Percentiles rank a stretch among this genome's conserved stretches.
Evolutionary conservation across 1,140 invertebrate species (phyloP).

Genomic region (Galleria mellonella): DNA sequence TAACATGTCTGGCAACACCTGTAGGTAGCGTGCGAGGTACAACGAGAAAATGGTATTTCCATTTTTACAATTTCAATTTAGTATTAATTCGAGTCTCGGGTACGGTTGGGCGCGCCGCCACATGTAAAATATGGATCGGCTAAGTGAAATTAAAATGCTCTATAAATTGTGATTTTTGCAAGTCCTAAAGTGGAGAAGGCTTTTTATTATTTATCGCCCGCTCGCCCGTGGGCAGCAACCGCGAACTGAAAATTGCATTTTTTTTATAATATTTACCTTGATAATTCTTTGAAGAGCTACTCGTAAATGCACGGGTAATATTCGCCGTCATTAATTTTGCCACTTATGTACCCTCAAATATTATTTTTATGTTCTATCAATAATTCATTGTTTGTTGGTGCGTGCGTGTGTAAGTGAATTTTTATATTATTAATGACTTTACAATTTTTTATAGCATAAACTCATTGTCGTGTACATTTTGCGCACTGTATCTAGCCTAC

Average conservation of each 20-base stretch:
- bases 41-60: conserved; percentile 72
- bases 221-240: conserved; percentile 49
- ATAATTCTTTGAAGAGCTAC: not conserved
- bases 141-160: conserved; percentile 74
- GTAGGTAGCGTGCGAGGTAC: conserved; percentile 43
- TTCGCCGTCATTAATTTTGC: no score
- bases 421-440: no score
- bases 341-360: no score
- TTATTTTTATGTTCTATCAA: no score
- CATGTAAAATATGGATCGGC: conserved; percentile 74
- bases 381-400: no score
- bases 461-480: no score
- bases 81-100: conserved; percentile 69
- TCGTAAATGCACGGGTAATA: no score
- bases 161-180: conserved; percentile 75
- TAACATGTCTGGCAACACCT: conserved; percentile 56
- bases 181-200: conserved; percentile 73
- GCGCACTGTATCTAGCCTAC: no score
- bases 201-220: conserved; percentile 71
- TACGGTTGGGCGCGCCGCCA: conserved; percentile 59
- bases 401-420: no score
- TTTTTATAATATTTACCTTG: conserved; percentile 50
- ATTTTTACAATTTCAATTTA: conserved; percentile 75
- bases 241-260: conserved; percentile 64
- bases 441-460: no score